Evolutionary conservation across 2,888 invertebrate genomes (phyloP), one percentile per base, ranked within the genome.

Genomic region (Priocnemis perturbator): DNA sequence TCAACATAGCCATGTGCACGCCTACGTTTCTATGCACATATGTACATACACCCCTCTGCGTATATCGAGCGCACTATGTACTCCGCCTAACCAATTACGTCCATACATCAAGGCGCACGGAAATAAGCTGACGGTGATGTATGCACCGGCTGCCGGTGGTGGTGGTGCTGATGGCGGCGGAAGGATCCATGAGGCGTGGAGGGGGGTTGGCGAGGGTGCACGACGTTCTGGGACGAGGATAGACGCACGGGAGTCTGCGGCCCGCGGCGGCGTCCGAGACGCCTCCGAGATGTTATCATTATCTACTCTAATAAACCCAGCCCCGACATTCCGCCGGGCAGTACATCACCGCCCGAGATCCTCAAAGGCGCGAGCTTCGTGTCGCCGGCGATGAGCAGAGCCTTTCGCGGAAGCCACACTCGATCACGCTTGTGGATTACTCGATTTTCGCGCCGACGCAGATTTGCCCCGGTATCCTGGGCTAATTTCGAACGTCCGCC

Each of bases 51-150:
- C 37, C 37, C 37, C 37, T 11, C 37, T 50, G 55, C 56, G 69
- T 67, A 68, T 56, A 73, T 72, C 56, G 72, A 64, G 53, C 64
- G 61, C 64, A 56, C 59, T 59, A 69, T 50, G 80, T 69, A 79
- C 68, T 77, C 85, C 83, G 85, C 86, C 86, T 86, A 82, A 85
- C 84, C 87, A 86, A 87, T 87, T 87, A 86, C 85, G 76, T 79
- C 79, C 81, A 84, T 86, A 82, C 81, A 85, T 87, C 86, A 85
- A 77, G 60, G 77, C 67, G 79, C 78, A 83, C 84, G 83, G 84
- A 86, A 87, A 87, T 87, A 87, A 86, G 83, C 81, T 84, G 86
- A 86, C 83, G 83, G 79, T 87, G 86, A 87, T 85, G 84, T 83
- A 87, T 86, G 83, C 76, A 67, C 66, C 70, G 76, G 71, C 70